Conservation (phyloP, 2,113 vertebrate genomes). For the Corythoichthys intestinalis region DNA sequence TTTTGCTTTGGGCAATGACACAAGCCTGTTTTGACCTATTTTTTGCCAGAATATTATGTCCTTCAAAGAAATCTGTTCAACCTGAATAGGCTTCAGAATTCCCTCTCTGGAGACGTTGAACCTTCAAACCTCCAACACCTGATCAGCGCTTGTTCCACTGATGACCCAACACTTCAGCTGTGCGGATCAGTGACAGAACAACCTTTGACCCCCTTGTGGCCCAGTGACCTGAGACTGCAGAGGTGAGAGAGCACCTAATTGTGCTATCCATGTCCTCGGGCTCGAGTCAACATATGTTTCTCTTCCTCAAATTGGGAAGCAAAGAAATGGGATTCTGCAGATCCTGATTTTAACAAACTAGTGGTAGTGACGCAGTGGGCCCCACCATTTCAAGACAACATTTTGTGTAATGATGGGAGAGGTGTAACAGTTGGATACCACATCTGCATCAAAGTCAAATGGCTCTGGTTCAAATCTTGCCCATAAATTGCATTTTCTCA, state of each 20-base stretch:
- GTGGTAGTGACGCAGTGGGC: slow-evolving; percentile 39
- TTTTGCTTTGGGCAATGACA: no score
- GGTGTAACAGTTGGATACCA: neutral
- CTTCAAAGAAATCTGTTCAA: slow-evolving; percentile 11
- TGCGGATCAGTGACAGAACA: slow-evolving; percentile 39
- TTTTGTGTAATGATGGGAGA: neutral
- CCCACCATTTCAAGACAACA: neutral
- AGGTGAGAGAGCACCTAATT: slow-evolving; percentile 71
- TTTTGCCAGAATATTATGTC: slow-evolving; percentile 10
- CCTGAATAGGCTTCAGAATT: slow-evolving; percentile 10
- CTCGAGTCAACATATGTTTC: slow-evolving; percentile 54
- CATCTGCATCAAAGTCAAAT: slow-evolving; percentile 14
- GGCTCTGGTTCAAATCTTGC: slow-evolving; percentile 7
- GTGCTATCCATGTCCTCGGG: slow-evolving; percentile 59
- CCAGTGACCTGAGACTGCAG: slow-evolving; percentile 51
- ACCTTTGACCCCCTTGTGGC: slow-evolving; percentile 56
- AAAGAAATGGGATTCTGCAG: slow-evolving; percentile 9
- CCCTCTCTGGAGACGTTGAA: neutral
- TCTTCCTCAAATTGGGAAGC: slow-evolving; percentile 45
- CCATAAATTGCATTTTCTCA: neutral
- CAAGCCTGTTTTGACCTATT: slow-evolving; percentile 10
- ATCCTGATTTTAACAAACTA: slow-evolving; percentile 21
- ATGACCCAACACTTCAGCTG: slow-evolving; percentile 26
- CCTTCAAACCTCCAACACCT: slow-evolving; percentile 7
- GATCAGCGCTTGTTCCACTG: neutral